Base-by-base conservation (phyloP, 2,888 invertebrate genomes). In the Phymatocera aterrima region DNA sequence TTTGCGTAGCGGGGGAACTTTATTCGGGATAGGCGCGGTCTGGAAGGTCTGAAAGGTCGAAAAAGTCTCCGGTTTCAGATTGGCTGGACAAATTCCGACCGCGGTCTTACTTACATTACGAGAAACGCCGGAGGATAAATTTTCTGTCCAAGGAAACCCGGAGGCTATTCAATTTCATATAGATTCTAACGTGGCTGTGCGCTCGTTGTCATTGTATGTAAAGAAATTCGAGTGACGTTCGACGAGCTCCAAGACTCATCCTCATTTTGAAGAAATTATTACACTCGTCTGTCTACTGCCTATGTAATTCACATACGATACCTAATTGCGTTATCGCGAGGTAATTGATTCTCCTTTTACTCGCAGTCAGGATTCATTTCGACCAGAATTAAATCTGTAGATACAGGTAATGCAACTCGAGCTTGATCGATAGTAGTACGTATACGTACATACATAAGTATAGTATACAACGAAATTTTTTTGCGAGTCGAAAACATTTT, bases 21-120 rank as follows among this genome's bases (percentile, higher is more conserved):
- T 37, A 18, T 64, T 64, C 6, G 37, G 64, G 2, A 10, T 12
- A 40, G 18, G 18, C 21, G 10, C 37, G 64, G 37, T 46, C 28
- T 1, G 68, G 15, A 24, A 18, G 6, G 2, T 6, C 15, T n/a
- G 15, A 64, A 21, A 24, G 15, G 28, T n/a, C 43, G 12, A 21
- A 43, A 68, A 21, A 68, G 46, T 68, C 28, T 68, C 40, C 15
- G 46, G 28, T 68, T 68, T 68, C n/a, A 68, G n/a, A 68, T 68
- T 68, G 24, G 43, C 46, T 28, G 40, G 46, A 46, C 68, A 8
- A 8, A 28, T 43, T 68, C 46, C 4, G 28, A 68, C n/a, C n/a
- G n/a, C 46, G 24, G 68, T 46, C 46, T 28, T 24, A 46, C 68
- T 24, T 10, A 46, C n/a, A 28, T 68, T 24, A 28, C 15, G 28